Evolutionary conservation across 2,113 vertebrate species (phyloP).

Genomic region (Thunnus maccoyii): DNA sequence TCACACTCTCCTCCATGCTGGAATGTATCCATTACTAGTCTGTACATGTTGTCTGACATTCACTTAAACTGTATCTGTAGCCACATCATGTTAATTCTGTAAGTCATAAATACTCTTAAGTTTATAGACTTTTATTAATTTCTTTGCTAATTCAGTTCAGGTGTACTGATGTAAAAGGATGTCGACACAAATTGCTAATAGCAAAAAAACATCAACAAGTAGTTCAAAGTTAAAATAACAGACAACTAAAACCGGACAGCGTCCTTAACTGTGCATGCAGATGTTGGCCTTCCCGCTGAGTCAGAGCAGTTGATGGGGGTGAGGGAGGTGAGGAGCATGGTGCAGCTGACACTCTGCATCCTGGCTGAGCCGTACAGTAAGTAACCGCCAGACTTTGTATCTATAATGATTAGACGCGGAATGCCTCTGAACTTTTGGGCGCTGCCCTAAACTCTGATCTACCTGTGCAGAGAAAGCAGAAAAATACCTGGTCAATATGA

Average conservation of each 20-base stretch:
- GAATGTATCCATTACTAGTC: conserved; percentile 90
- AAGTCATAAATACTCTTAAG: not conserved
- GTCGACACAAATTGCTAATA: not conserved
- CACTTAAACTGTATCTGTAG: not conserved
- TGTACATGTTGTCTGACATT: not conserved
- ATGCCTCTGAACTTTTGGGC: too few relatives aligned
- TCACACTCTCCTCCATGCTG: conserved; percentile 90
- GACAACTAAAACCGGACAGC: not conserved
- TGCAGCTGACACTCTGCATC: conserved; percentile 88
- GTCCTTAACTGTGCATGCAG: conserved; percentile 80
- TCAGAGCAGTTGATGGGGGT: conserved; percentile 89
- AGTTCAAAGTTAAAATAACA: not conserved
- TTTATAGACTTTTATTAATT: not conserved
- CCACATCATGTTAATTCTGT: not conserved
- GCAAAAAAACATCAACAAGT: not conserved
- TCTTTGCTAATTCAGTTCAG: not conserved
- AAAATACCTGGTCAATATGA: not conserved
- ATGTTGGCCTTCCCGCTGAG: conserved; percentile 88
- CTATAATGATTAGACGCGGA: not conserved
- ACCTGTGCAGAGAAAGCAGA: not conserved
- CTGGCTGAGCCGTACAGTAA: conserved; percentile 91
- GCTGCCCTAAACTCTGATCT: not conserved
- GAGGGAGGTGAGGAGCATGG: conserved; percentile 93
- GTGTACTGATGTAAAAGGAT: not conserved
- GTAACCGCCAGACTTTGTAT: conserved; percentile 53